Percentiles rank a stretch among this genome's conserved stretches.
These are phyloP conservation scores for Ginglymostoma cirratum DNA, from an alignment of 2,113 vertebrate species.

Conservation along the genomic window DNA sequence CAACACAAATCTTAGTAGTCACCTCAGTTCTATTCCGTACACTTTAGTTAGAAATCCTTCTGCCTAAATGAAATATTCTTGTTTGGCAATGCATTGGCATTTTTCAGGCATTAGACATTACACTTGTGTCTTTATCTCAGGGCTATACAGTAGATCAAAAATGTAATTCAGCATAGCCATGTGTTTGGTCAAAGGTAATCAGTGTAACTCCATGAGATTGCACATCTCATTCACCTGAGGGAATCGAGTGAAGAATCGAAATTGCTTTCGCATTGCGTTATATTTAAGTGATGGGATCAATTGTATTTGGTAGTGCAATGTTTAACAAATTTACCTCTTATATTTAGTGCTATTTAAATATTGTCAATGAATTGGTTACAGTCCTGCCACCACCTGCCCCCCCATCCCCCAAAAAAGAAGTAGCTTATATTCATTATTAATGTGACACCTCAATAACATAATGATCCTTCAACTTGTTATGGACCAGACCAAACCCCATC, in stretches of 20 bases:
- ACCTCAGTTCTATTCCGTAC: background rate
- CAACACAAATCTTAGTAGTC: background rate
- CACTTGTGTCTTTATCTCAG: background rate
- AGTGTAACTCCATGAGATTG: background rate
- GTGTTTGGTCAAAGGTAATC: background rate
- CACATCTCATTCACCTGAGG: background rate
- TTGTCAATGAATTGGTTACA: background rate
- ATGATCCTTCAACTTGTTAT: background rate
- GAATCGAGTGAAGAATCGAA: background rate
- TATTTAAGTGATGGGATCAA: background rate
- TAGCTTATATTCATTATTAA: background rate
- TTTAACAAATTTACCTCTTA: background rate
- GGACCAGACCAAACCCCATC: too few species aligned
- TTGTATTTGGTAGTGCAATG: background rate
- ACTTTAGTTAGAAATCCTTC: background rate
- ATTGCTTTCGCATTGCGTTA: background rate
- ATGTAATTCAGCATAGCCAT: background rate
- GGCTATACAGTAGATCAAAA: background rate
- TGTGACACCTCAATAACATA: background rate
- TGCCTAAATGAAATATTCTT: background rate
- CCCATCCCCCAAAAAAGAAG: background rate
- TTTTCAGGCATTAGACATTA: background rate
- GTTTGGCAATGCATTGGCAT: background rate
- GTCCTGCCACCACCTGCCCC: background rate
- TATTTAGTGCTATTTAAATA: background rate